Base-by-base conservation (phyloP, 2,888 invertebrate species). In the Dysmachus trigonus region DNA sequence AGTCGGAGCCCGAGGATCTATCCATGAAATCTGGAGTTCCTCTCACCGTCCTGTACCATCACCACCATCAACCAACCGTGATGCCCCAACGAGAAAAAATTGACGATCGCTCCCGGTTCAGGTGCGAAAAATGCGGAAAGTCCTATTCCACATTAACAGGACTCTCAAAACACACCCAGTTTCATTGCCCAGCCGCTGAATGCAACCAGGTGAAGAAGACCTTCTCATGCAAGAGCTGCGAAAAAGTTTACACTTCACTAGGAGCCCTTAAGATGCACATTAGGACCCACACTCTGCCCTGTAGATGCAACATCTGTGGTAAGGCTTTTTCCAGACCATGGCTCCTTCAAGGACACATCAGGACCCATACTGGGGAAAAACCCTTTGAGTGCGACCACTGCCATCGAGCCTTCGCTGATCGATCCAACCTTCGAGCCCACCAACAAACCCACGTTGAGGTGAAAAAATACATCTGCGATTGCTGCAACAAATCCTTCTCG, bases 111-210 rank as follows among this genome's bases (percentile, higher is more conserved):
- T 94, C 94, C 0, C 94, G 98, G 81, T 98, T 97, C 91, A 97
- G 97, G 91, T 99, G 98, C 91, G 95, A 96, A 0, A 96, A 97
- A 90, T 99, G 98, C 91, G 96, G 96, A 81, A 98, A 98, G 92
- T 97, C 97, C 88, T 99, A 99, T 93, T 98, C 98, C 0, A 99
- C 99, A 0, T 97, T 97, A 90, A 98, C 98, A 79, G 99, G 98
- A 0, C 94, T 99, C 18, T 96, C 97, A 1, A 99, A 99, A 92
- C 99, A 99, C 91, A 96, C 97, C 87, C 98, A 98, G 91, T 98
- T 98, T 93, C 98, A 99, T 90, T 98, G 98, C 91, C 95, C 96
- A 0, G 97, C 97, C 0, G 95, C 96, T 87, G 95, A 95, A 88
- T 96, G 96, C 82, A 96, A 96, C 88, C 94, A 95, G 79, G 96